Percentiles rank a stretch among this genome's conserved stretches.
These are phyloP conservation scores for Grus americana DNA, from an alignment of 2,113 vertebrate genomes.

Conservation along the genomic window DNA sequence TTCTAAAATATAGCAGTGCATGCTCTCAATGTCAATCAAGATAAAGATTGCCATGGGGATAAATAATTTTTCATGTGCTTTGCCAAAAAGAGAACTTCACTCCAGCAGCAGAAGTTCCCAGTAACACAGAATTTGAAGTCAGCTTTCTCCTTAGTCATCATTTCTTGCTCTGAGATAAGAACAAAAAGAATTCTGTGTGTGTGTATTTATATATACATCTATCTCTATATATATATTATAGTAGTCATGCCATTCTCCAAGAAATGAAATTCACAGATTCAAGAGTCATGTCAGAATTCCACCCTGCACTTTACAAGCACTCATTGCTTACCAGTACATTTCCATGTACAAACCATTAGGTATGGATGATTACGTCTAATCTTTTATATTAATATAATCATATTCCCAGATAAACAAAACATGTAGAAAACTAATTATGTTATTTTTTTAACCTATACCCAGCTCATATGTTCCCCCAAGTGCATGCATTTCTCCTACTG, in stretches of 20 bases:
- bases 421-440: slow-evolving; percentile 30
- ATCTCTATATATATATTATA: neutral
- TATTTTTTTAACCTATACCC: slow-evolving; percentile 3
- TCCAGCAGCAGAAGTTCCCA: neutral
- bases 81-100: neutral
- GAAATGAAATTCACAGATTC: neutral
- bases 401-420: slow-evolving; percentile 55
- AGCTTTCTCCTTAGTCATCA: neutral
- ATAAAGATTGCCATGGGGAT: neutral
- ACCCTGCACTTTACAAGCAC: neutral
- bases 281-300: neutral
- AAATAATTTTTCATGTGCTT: neutral
- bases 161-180: neutral
- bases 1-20: neutral
- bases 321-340: neutral
- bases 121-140: neutral
- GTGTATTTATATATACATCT: neutral
- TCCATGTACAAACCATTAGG: slow-evolving; percentile 19
- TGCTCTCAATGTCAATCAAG: neutral
- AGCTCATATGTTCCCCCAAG: neutral
- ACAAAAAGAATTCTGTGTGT: neutral
- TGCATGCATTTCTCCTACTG: neutral
- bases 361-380: slow-evolving; percentile 6
- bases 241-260: neutral
- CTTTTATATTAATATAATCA: slow-evolving; percentile 58